Percentiles rank a stretch among this genome's conserved stretches.
Conservation (phyloP, 2,888 invertebrate genomes). For the Cybosia mesomella region DNA sequence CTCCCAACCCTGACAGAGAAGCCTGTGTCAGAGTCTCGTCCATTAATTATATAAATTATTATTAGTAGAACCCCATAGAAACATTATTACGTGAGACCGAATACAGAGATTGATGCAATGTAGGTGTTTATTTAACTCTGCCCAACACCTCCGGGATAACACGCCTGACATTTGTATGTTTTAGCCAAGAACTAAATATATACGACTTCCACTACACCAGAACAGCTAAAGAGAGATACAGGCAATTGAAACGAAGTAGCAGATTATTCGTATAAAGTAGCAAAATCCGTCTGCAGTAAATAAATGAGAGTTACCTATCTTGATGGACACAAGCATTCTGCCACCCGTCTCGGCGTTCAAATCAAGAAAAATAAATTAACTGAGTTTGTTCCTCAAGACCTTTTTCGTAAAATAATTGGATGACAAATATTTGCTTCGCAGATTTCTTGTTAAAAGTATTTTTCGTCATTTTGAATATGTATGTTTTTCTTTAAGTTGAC, state of each 20-base stretch:
- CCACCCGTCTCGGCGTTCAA: slow-evolving; percentile 14
- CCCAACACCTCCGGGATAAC: no score
- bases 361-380: slow-evolving; percentile 25
- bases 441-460: slow-evolving; percentile 3
- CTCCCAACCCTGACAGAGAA: no score
- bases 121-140: no score
- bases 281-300: slow-evolving; percentile 17
- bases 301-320: slow-evolving; percentile 28
- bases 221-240: neutral
- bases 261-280: neutral
- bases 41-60: no score
- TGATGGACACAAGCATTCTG: slow-evolving; percentile 20
- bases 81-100: no score
- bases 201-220: neutral
- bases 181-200: neutral
- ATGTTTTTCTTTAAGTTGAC: neutral
- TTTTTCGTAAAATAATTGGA: slow-evolving; percentile 24
- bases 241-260: slow-evolving; percentile 3
- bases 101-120: no score
- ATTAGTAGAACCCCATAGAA: no score
- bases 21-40: no score
- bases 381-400: slow-evolving; percentile 15
- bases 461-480: neutral
- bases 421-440: slow-evolving; percentile 19
- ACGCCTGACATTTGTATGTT: no score